Base-by-base conservation (phyloP, 2,888 invertebrate genomes). In the Trichopoda pennipes region DNA sequence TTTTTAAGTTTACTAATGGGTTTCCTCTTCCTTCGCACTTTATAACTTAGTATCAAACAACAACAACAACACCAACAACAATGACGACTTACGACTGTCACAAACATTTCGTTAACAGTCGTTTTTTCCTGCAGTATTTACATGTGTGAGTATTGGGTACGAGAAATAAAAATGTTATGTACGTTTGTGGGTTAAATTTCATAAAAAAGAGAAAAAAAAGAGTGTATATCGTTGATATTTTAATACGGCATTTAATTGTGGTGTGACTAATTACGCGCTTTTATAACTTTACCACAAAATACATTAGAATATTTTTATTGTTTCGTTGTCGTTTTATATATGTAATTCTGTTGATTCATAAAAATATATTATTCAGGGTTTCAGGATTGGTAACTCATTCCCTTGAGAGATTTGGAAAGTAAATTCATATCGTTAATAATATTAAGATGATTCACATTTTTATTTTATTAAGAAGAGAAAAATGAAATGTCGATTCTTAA, bases 131-230 rank as follows among this genome's bases (percentile, higher is more conserved):
- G 44, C 44, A 44, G 8, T 49, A 10, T 49, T 7, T 49, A 17
- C 10, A 14, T 10, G 38, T 64, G 42, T 56, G 35, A 9, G n/a
- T 28, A 9, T 38, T 42, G 55, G 75, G n/a, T 21, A 19, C 9
- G 14, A 12, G 28, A 68, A 38, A 38, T 35, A 60, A 47, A 73
- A 53, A 53, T 68, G 14, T 74, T 7, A 42, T 21, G 79, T 49
- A 61, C 73, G 42, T 80, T 68, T 80, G 47, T 74, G 79, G 79
- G 79, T 80, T 80, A 80, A 80, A 69, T 17, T 44, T 17, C 64
- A 47, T 19, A 17, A 49, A 58, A 23, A 35, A 49, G 42, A 72
- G 51, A 23, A 61, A 23, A 44, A 70, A 23, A 44, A 70, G 77
- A 69, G 63, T 38, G 32, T 63, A 61, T 55, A 14, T 35, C 17